Conservation (phyloP, 2,797 vertebrate species). For the Taeniopygia guttata region DNA sequence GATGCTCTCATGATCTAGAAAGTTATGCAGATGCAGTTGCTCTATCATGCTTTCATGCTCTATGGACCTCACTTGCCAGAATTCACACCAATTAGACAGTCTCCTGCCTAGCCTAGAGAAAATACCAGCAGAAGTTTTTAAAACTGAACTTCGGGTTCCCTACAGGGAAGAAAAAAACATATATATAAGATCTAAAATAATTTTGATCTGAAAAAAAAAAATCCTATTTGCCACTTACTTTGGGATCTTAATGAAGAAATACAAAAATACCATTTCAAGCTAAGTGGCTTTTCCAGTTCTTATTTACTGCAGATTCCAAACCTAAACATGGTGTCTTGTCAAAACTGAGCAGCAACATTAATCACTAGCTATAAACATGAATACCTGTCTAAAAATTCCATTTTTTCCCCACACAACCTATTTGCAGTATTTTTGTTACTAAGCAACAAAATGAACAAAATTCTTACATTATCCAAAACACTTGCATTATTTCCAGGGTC, state of each 20-base stretch:
- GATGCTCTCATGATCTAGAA: background rate
- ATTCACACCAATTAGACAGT: background rate
- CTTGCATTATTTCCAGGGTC: slow-evolving; percentile 43
- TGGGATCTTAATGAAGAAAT: background rate
- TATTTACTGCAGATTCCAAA: slow-evolving; percentile 9
- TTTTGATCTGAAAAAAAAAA: background rate
- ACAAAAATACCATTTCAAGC: background rate
- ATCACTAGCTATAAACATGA: background rate
- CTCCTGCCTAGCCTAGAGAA: background rate
- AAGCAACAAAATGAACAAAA: slow-evolving; percentile 73
- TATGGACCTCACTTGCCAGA: background rate
- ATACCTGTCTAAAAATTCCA: background rate
- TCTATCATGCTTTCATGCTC: background rate
- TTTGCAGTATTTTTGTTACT: slow-evolving; percentile 65
- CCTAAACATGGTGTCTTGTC: background rate
- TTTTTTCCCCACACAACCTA: background rate
- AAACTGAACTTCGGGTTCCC: background rate
- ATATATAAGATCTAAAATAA: background rate
- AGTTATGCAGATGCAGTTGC: background rate
- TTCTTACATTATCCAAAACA: slow-evolving; percentile 51
- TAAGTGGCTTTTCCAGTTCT: background rate
- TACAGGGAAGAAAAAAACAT: background rate
- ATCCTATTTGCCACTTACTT: background rate
- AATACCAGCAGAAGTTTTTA: background rate
- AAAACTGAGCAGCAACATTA: background rate